Base-by-base conservation (phyloP, 2,888 invertebrate genomes). In the Patella pellucida region DNA sequence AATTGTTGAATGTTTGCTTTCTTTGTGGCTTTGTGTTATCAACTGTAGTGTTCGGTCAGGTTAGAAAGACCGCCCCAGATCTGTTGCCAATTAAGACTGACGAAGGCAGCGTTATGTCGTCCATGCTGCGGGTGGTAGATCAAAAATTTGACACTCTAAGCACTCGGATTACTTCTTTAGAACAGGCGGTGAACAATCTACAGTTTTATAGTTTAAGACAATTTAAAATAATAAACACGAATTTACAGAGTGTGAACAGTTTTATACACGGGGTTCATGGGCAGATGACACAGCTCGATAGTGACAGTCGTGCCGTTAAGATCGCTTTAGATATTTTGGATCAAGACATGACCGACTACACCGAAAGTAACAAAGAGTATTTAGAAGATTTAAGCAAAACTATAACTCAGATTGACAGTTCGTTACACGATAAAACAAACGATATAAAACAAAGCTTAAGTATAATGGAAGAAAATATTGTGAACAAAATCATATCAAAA, bases 131-230 rank as follows among this genome's bases (percentile, higher is more conserved):
- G 16, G 85, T 85, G 14, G 84, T 88, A 0, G 88, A 87, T 75
- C 79, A 84, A 50, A 86, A 87, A 70, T 87, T 88, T 77, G 82
- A 85, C 69, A 85, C 86, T 1, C 71, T 88, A 19, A 85, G 81
- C 62, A 79, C 82, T 16, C 76, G 88, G 12, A 79, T 88, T 15
- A 79, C 82, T 19, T 76, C 83, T 3, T 70, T 87, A 67, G 87
- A 88, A 73, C 76, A 84, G 19, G 84, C 85, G 0, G 76, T 88
- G 4, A 87, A 84, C 70, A 83, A 80, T 52, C 73, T 88, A 41
- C 87, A 88, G 76, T 87, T 85, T 77, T 88, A 84, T 77, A 85
- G 83, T 76, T 81, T 86, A 0, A 76, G 86, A 19, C 86, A 85
- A 76, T 87, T 88, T 74, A 79, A 85, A 14, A 81, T 82, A 0